Conservation (phyloP, 1,140 invertebrate species). For the Macrobrachium nipponense region DNA sequence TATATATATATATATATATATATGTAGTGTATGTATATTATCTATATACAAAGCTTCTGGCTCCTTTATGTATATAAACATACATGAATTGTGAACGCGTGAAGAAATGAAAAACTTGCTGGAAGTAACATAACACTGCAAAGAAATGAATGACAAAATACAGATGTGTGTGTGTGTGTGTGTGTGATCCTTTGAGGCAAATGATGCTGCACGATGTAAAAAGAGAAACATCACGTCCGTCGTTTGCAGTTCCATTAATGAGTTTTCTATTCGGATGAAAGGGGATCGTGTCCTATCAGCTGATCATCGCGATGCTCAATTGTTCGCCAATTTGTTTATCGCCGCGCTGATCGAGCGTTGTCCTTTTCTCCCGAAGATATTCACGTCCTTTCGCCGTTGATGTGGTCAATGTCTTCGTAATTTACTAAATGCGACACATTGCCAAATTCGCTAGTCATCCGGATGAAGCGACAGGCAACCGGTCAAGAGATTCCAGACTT, state of each 20-base stretch:
- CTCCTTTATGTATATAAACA: no score
- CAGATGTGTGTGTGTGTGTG: no score
- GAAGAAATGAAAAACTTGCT: no score
- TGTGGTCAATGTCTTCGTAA: no score
- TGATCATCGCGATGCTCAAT: conserved; percentile 1
- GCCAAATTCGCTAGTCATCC: not conserved
- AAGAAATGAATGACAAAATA: no score
- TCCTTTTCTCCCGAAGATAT: not conserved
- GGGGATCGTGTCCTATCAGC: conserved; percentile 7
- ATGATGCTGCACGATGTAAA: not conserved
- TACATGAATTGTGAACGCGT: no score
- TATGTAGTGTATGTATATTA: no score
- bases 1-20: not conserved
- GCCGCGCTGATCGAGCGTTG: not conserved
- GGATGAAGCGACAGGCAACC: not conserved
- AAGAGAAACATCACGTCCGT: conserved; percentile 25
- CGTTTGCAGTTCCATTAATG: conserved; percentile 32
- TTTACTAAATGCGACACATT: no score
- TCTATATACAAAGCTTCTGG: no score
- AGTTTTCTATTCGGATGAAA: conserved; percentile 15
- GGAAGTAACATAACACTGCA: no score
- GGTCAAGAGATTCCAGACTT: no score
- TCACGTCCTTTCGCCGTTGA: not conserved
- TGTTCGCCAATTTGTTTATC: conserved; percentile 26
- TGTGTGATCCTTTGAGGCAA: no score